These are phyloP conservation scores for Campoletis raptor DNA, from an alignment of 2,888 invertebrate genomes.

Conservation along the genomic window DNA sequence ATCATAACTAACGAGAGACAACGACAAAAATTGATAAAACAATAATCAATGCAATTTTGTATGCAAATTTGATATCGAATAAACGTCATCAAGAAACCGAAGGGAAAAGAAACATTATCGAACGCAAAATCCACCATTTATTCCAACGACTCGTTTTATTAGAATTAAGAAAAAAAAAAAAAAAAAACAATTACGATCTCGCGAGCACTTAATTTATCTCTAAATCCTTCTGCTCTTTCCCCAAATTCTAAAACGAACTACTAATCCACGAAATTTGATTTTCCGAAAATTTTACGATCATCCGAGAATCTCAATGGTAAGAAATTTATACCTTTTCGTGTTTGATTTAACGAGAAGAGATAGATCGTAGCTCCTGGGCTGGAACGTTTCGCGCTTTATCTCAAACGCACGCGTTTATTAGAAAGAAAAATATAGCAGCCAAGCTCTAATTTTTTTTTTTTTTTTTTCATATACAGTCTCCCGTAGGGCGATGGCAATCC, in stretches of 20 bases:
- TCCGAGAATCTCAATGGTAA: background rate
- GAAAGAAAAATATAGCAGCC: conserved; percentile 11
- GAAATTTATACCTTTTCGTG: conserved; percentile 22
- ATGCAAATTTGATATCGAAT: background rate
- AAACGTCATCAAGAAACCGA: background rate
- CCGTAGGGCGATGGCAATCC: conserved; percentile 17
- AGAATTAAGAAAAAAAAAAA: background rate
- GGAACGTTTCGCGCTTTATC: conserved; percentile 11
- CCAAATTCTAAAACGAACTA: background rate
- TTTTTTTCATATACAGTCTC: background rate
- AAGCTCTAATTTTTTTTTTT: background rate
- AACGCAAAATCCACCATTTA: background rate
- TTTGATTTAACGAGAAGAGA: conserved; percentile 56
- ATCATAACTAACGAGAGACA: conserved; percentile 15
- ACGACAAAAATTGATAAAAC: background rate
- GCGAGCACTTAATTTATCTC: background rate
- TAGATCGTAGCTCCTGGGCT: conserved; percentile 55
- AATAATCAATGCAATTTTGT: conserved; percentile 15
- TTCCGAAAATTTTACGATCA: background rate
- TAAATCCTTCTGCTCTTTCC: background rate
- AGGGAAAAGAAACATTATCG: background rate
- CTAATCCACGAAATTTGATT: background rate
- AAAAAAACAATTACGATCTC: background rate
- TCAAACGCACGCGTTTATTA: background rate
- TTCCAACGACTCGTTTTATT: background rate